A percentile compares a stretch with the other conserved stretches of the same genome.
These are phyloP conservation scores for Octomys mimax DNA, from an alignment of 2,797 vertebrate genomes.

Conservation along the genomic window DNA sequence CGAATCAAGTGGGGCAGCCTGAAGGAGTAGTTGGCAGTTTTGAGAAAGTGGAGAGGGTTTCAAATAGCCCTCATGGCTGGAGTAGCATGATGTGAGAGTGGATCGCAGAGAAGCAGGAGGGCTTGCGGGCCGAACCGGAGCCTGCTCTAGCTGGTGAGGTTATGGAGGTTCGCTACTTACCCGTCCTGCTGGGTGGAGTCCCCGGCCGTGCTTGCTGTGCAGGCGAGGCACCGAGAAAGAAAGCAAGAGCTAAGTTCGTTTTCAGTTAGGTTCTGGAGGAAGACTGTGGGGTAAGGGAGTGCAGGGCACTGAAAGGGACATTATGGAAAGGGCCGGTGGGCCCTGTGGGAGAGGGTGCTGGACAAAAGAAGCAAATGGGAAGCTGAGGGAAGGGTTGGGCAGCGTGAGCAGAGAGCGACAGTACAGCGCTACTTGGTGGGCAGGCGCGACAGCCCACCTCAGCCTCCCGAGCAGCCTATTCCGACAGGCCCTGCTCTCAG, in stretches of 20 bases:
- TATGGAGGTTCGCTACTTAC: background rate
- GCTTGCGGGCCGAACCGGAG: background rate
- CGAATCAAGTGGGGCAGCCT: background rate
- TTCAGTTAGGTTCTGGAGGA: slow-evolving; percentile 4
- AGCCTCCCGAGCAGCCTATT: background rate
- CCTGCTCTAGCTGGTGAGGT: background rate
- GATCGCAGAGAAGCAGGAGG: background rate
- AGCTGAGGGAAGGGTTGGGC: background rate
- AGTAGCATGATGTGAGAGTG: no score
- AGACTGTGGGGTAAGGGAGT: background rate
- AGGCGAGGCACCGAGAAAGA: background rate
- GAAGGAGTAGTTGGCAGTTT: background rate
- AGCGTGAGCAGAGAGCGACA: background rate
- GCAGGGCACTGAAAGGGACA: background rate
- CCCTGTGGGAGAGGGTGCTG: background rate
- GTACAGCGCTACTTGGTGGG: background rate
- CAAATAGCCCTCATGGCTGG: background rate
- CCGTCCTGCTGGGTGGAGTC: background rate
- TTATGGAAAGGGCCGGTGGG: background rate
- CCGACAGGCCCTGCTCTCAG: background rate
- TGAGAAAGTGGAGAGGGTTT: background rate
- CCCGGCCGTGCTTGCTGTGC: background rate
- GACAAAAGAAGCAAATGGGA: background rate
- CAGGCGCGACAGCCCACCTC: background rate
- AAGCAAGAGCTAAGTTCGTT: background rate